Percentiles rank a stretch among this genome's conserved stretches.
These are phyloP conservation scores for Oncorhynchus mykiss DNA, from an alignment of 2,113 vertebrate species.

Conservation along the genomic window DNA sequence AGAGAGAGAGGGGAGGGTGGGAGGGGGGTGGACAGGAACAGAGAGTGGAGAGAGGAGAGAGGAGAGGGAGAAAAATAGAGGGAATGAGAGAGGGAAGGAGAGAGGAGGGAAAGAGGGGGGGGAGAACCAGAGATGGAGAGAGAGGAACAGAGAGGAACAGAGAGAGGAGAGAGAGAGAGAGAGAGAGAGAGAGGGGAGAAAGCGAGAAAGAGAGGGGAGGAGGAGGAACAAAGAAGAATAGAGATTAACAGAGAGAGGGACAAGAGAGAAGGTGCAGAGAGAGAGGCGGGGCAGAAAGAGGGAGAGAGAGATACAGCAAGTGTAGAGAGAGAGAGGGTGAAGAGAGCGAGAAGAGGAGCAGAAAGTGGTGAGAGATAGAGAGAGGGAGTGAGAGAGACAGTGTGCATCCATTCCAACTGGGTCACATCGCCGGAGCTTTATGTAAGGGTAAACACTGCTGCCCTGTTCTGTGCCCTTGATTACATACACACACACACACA, in stretches of 20 bases:
- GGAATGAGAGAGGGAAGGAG: constrained; percentile 14
- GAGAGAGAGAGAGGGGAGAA: background rate
- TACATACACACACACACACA: constrained; percentile 15
- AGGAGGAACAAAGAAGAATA: background rate
- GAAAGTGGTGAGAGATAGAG: constrained; percentile 26
- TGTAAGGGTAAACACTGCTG: constrained; percentile 72
- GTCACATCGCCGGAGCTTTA: constrained; percentile 74
- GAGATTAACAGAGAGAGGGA: background rate
- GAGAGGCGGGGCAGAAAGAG: constrained; percentile 35
- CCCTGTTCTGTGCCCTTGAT: constrained; percentile 65
- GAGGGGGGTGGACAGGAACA: constrained; percentile 1
- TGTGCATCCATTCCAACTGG: constrained; percentile 70
- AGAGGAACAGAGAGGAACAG: background rate
- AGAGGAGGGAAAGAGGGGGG: background rate
- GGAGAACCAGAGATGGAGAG: background rate
- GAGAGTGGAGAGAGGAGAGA: background rate
- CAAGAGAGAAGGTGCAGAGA: background rate
- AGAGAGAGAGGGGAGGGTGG: constrained; percentile 19
- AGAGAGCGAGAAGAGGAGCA: constrained; percentile 20
- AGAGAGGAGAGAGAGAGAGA: background rate
- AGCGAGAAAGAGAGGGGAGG: background rate
- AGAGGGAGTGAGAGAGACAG: constrained; percentile 43
- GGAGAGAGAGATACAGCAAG: constrained; percentile 35
- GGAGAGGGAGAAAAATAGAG: background rate
- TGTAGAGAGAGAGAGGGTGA: constrained; percentile 43